Evolutionary conservation across 2,113 vertebrate genomes (phyloP).

Genomic region (Prunella fulvescens): DNA sequence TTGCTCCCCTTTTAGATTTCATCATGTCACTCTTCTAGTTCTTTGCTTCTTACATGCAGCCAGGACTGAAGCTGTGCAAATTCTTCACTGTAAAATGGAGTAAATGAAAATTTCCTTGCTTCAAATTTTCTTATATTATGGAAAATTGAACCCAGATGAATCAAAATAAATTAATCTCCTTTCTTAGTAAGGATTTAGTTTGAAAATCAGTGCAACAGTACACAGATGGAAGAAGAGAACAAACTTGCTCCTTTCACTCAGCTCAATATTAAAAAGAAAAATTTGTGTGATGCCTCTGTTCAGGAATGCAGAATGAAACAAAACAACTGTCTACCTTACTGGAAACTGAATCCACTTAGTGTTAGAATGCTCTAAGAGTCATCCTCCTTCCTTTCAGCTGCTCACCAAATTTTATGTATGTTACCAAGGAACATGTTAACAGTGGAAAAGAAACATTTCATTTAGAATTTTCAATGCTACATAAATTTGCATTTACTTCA

Average conservation of each 20-base stretch:
- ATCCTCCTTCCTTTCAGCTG: not conserved
- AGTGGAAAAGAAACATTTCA: not conserved
- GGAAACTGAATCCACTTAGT: not conserved
- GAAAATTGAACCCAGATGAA: not conserved
- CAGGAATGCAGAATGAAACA: not conserved
- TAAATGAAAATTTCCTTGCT: not conserved
- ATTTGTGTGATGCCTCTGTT: not conserved
- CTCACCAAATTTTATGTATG: not conserved
- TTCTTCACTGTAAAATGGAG: not conserved
- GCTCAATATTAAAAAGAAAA: not conserved
- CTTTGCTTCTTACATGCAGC: not conserved
- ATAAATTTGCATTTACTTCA: not conserved
- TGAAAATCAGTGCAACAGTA: not conserved
- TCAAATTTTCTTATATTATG: not conserved
- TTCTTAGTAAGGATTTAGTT: not conserved
- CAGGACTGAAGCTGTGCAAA: not conserved
- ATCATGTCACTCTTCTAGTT: not conserved
- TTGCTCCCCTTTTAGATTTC: not conserved
- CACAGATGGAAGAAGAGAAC: not conserved
- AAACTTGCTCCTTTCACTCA: not conserved
- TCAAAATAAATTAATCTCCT: not conserved
- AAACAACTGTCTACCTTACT: not conserved
- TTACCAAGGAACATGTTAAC: not conserved
- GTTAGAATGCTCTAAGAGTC: not conserved
- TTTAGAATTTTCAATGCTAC: not conserved